Base-by-base conservation (phyloP, 2,113 vertebrate species). In the Syngnathus floridae region DNA sequence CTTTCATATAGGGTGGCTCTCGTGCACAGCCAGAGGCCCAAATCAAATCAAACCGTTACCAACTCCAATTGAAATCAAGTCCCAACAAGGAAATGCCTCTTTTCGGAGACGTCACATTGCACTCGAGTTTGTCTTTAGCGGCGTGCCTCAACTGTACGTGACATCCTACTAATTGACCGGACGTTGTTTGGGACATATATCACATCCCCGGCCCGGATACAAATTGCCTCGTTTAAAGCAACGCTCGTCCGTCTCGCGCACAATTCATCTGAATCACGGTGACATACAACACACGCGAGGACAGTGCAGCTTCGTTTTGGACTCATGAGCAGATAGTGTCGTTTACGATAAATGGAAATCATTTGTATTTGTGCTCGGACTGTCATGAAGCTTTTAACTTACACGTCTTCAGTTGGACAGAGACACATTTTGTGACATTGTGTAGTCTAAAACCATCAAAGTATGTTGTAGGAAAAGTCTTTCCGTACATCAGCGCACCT, bases 31-130 rank as follows among this genome's bases (percentile, higher is more conserved):
- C 67, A 71, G 38, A 62, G 36, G 66, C 46, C 66, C 69, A 66
- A 74, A 65, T 72, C 67, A 61, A 74, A 65, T 72, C 73, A 61
- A 63, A 69, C 41, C 71, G 67, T 70, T 45, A 69, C 65, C 56
- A 40, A 55, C 60, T 45, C 64, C 56, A 72, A 70, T 79, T 72
- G 72, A 66, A 55, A 55, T 46, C 22, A 54, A 9, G 21, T 51
- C 45, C 52, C 52, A 63, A 75, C 48, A 49, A 57, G 69, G 35
- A 36, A 38, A 77, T 43, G 26, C 38, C 43, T 59, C 17, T 31
- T 69, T 54, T 31, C 54, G 51, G 21, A 54, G 13, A 12, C 22
- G 51, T 67, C n/a, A 56, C 37, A 56, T 49, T 62, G 41, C n/a
- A 63, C 36, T 46, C 37, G 19, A 69, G 48, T 10, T 26, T 8